Evolutionary conservation across 1,140 invertebrate genomes (phyloP), one percentile per base, ranked within the genome.

Genomic region (Drosophila santomea): DNA sequence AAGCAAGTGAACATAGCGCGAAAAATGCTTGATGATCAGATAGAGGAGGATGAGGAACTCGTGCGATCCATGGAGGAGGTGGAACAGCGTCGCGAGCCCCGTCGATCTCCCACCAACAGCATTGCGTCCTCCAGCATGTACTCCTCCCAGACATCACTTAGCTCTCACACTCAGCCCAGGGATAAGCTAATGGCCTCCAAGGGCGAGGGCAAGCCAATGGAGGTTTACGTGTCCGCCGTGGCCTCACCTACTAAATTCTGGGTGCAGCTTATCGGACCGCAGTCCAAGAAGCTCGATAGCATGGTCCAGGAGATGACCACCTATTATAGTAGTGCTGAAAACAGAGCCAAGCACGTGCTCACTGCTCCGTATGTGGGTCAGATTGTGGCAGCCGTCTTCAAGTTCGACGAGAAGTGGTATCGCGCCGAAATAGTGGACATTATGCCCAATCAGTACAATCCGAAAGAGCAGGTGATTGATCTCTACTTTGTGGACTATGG

Each of bases 401-500:
- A 94, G 25, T 94, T 95, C 91, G 96, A 97, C 92, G 94, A 95
- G 4, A 95, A 95, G 77, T 97, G 96, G 96, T 94, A 94, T 80
- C 83, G 93, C 14, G 93, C 93, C 2, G 93, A 95, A 69, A 94
- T 95, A 4, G 92, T 94, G 32, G 94, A 94, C 48, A 92, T 96
- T 14, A 92, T 93, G 36, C 93, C 93, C 57, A 94, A 94, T 90
- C 93, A 94, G 73, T 94, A 94, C 41, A 93, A 95, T 82, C 92
- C 93, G 0, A 92, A 93, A 25, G 83, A 93, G 55, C 84, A 93
- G 74, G 93, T 94, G 32, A 95, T 96, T 0, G 94, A 95, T 78
- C 92, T 97, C 4, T 96, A 95, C 82, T 97, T 95, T 90, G 93
- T 97, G 38, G 97, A 97, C 93, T 98, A 96, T 92, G 97, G 97